phyloP scores from a whole-genome alignment of 2,113 vertebrate species.

The Tichodroma muraria region DNA sequence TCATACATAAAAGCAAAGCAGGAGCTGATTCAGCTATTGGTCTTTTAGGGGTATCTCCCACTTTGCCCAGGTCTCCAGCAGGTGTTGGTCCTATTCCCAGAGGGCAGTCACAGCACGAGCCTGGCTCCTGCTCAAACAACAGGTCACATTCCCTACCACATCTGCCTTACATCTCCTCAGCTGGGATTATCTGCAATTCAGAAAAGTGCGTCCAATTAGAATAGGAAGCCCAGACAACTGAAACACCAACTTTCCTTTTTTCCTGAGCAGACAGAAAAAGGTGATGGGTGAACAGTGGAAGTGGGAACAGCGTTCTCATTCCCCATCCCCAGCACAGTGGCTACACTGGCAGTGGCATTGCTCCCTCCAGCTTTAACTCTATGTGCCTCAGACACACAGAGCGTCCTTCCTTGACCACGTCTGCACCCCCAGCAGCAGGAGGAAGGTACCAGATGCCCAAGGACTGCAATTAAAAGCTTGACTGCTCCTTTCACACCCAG shows the following conservation, averaged over 20 bases:
- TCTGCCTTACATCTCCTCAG: slow-evolving; percentile 13
- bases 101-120: background rate
- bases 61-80: background rate
- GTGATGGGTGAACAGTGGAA: background rate
- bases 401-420: background rate
- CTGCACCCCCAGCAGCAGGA: background rate
- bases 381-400: background rate
- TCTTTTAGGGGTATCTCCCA: background rate
- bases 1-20: background rate
- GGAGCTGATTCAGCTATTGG: background rate
- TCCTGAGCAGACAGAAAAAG: background rate
- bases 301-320: background rate
- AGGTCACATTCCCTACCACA: background rate
- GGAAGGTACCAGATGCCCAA: background rate
- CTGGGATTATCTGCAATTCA: background rate
- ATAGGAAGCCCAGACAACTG: background rate
- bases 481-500: background rate
- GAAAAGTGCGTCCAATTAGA: rapidly evolving
- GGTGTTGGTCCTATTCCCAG: background rate
- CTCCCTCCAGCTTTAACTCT: background rate
- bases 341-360: background rate
- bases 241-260: background rate
- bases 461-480: background rate
- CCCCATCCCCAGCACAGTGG: background rate
- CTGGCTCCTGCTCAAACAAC: background rate